These are phyloP conservation scores for Vannuccia rotundouncinata DNA, from an alignment of 2,888 invertebrate genomes.

Conservation along the genomic window DNA sequence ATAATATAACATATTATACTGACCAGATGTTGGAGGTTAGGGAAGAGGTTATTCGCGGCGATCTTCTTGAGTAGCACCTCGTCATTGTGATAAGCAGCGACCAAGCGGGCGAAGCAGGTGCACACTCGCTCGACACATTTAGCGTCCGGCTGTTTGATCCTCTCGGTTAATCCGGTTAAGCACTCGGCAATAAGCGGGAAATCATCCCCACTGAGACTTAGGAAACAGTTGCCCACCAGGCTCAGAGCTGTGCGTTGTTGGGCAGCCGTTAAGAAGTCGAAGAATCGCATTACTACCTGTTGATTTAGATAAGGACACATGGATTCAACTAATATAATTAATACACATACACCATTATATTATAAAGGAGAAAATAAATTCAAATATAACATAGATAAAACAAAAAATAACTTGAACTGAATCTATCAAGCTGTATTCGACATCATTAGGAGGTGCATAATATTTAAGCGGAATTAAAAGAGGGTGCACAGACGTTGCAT, in stretches of 20 bases:
- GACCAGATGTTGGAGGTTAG: slow-evolving; percentile 77
- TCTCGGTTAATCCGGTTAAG: slow-evolving; percentile 4
- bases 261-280: slow-evolving; percentile 31
- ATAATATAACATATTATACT: not conserved
- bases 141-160: slow-evolving; percentile 65
- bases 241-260: slow-evolving; percentile 35
- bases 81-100: slow-evolving; percentile 90
- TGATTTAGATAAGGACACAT: not conserved
- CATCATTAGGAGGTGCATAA: too few species aligned
- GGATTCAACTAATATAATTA: not conserved
- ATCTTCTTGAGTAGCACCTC: slow-evolving; percentile 83
- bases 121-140: slow-evolving; percentile 96
- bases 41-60: slow-evolving; percentile 76
- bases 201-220: slow-evolving; percentile 18
- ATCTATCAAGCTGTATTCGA: too few species aligned
- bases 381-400: too few species aligned
- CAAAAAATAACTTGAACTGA: too few species aligned
- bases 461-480: too few species aligned
- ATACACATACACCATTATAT: not conserved
- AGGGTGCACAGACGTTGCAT: too few species aligned
- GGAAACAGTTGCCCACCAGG: slow-evolving; percentile 33
- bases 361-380: not conserved
- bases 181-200: slow-evolving; percentile 30
- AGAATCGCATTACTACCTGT: slow-evolving; percentile 25
- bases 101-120: slow-evolving; percentile 85